Conservation (phyloP, 2,113 vertebrate genomes). For the Silurus meridionalis region DNA sequence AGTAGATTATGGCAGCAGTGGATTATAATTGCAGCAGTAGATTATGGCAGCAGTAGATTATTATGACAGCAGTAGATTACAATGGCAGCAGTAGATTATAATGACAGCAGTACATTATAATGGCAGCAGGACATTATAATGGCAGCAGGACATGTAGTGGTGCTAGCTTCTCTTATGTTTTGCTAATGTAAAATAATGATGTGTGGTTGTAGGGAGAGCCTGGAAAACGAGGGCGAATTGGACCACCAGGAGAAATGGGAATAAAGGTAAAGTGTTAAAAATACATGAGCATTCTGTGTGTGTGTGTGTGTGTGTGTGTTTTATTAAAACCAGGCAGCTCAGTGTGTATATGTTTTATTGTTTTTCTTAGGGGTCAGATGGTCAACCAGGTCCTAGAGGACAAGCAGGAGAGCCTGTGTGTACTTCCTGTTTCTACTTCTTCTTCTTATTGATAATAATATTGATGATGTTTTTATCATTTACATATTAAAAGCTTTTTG, state of each 20-base stretch:
- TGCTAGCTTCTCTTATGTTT: not conserved
- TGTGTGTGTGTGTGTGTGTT: constrained; percentile 14
- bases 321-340: not conserved
- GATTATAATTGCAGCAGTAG: not conserved
- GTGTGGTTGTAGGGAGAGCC: constrained; percentile 62
- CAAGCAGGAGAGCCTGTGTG: constrained; percentile 74
- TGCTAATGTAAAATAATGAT: not conserved
- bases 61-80: not conserved
- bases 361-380: constrained; percentile 67
- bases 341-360: not conserved
- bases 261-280: constrained; percentile 79
- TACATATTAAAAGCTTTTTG: not conserved
- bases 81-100: too few species aligned
- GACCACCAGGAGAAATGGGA: constrained; percentile 72
- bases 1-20: not conserved
- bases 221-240: constrained; percentile 67
- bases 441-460: not conserved
- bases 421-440: constrained; percentile 29
- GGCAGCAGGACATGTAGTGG: not conserved
- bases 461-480: not conserved
- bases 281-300: constrained; percentile 24
- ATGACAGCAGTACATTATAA: not conserved
- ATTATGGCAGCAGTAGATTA: not conserved
- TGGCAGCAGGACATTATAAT: not conserved
- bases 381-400: constrained; percentile 71